A percentile compares a stretch with the other conserved stretches of the same genome.
These are phyloP conservation scores for Danio choprae DNA, from an alignment of 2,797 vertebrate species.

Conservation along the genomic window DNA sequence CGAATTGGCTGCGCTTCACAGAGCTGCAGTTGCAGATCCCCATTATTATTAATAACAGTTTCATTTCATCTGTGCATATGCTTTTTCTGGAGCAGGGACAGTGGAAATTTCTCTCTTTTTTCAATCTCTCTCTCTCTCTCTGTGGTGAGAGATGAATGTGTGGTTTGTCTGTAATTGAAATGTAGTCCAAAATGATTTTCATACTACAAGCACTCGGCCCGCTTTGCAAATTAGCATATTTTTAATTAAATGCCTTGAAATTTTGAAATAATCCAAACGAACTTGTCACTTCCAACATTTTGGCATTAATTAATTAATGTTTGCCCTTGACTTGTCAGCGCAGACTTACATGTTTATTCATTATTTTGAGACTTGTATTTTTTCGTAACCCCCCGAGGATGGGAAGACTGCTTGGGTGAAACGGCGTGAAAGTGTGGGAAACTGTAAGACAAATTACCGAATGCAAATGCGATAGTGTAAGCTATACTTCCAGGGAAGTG, in stretches of 20 bases:
- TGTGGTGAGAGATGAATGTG: slow-evolving; percentile 57
- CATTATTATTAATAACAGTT: slow-evolving; percentile 63
- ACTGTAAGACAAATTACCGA: slow-evolving; percentile 47
- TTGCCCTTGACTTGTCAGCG: slow-evolving; percentile 68
- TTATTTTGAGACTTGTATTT: slow-evolving; percentile 62
- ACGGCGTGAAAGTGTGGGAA: slow-evolving; percentile 22
- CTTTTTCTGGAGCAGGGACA: slow-evolving; percentile 54
- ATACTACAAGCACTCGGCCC: slow-evolving; percentile 73
- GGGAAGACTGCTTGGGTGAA: slow-evolving; percentile 32
- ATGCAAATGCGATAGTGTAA: slow-evolving; percentile 43
- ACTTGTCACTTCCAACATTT: slow-evolving; percentile 70
- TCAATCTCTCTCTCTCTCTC: slow-evolving; percentile 28
- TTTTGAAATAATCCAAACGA: slow-evolving; percentile 69
- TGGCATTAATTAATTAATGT: slow-evolving; percentile 71
- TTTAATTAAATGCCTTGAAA: slow-evolving; percentile 78
- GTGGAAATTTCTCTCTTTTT: slow-evolving; percentile 50
- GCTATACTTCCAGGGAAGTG: slow-evolving; percentile 27
- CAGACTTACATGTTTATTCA: slow-evolving; percentile 68
- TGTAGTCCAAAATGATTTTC: slow-evolving; percentile 69
- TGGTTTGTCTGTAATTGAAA: slow-evolving; percentile 71
- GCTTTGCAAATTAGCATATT: slow-evolving; percentile 80
- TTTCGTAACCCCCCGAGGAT: slow-evolving; percentile 32
- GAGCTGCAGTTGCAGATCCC: slow-evolving; percentile 35
- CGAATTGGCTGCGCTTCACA: slow-evolving; percentile 58
- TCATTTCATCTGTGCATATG: slow-evolving; percentile 56